phyloP scores from a whole-genome alignment of 2,113 vertebrate species.

The Prochilodus magdalenae region DNA sequence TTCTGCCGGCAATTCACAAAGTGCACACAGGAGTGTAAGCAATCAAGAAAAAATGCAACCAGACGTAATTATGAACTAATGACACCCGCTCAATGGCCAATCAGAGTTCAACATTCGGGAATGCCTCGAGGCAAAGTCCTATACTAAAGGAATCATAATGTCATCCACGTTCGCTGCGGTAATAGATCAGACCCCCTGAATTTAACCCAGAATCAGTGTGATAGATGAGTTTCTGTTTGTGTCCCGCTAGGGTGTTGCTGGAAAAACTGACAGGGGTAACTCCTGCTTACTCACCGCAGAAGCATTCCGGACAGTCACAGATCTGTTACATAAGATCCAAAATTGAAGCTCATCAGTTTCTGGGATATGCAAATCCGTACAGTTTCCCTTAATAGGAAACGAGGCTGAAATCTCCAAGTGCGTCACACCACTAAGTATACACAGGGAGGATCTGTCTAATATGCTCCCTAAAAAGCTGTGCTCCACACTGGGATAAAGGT shows the following conservation, averaged over 20 bases:
- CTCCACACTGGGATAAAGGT: background rate
- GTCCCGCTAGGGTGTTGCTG: constrained; percentile 29
- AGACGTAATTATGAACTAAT: background rate
- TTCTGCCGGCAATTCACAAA: background rate
- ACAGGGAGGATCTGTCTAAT: background rate
- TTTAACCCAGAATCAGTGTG: constrained; percentile 15
- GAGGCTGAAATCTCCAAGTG: background rate
- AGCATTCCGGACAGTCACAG: constrained; percentile 28
- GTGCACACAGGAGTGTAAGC: background rate
- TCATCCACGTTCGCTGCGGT: background rate
- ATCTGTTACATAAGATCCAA: constrained; percentile 27
- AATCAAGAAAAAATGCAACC: constrained; percentile 1
- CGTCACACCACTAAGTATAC: constrained; percentile 1
- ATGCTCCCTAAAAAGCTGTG: background rate
- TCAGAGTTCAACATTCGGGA: background rate
- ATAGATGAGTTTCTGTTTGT: constrained; percentile 20
- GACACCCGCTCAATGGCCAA: background rate
- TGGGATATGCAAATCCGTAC: constrained; percentile 45
- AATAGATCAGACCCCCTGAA: constrained; percentile 20
- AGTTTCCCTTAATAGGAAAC: constrained; percentile 41
- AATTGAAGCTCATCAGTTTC: constrained; percentile 30
- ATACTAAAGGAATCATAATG: constrained; percentile 10
- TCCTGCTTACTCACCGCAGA: constrained; percentile 21
- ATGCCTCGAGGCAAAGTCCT: background rate
- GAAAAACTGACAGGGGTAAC: constrained; percentile 32